Percentiles rank a stretch among this genome's conserved stretches.
These are phyloP conservation scores for Cranoglanis bouderius DNA, from an alignment of 2,113 vertebrate genomes.

Conservation along the genomic window DNA sequence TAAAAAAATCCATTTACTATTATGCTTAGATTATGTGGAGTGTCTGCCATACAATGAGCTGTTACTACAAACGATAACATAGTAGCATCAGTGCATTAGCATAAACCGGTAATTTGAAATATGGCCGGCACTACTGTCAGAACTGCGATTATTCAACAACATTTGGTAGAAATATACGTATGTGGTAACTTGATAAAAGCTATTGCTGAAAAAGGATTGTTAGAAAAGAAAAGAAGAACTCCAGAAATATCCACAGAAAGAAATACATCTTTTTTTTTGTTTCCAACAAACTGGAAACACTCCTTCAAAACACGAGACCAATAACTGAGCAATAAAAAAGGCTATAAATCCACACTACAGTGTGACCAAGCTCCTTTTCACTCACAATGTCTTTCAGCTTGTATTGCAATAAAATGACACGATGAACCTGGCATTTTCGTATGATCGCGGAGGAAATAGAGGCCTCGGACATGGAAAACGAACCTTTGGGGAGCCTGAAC, in stretches of 20 bases:
- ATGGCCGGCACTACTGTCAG: not conserved
- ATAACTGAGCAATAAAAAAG: constrained; percentile 22
- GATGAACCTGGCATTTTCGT: constrained; percentile 35
- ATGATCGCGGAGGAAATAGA: constrained; percentile 34
- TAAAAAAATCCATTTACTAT: not conserved
- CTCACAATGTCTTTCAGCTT: constrained; percentile 22
- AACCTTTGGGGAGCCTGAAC: constrained; percentile 56
- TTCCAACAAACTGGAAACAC: constrained; percentile 15
- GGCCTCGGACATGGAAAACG: constrained; percentile 45
- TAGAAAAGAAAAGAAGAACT: not conserved
- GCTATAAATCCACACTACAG: constrained; percentile 31
- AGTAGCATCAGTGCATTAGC: not conserved
- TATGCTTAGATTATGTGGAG: not conserved
- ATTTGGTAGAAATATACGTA: not conserved
- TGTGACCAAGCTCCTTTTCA: constrained; percentile 10
- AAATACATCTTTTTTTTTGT: not conserved
- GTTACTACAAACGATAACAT: not conserved
- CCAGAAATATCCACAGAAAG: not conserved
- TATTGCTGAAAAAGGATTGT: not conserved
- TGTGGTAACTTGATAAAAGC: constrained; percentile 4
- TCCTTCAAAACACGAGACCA: not conserved
- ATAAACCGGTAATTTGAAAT: not conserved
- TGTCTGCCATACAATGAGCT: not conserved
- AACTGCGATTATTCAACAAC: not conserved
- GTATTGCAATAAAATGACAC: constrained; percentile 37